Evolutionary conservation across 2,797 vertebrate species (phyloP).

Genomic region (Neosilurus mollespiculum): DNA sequence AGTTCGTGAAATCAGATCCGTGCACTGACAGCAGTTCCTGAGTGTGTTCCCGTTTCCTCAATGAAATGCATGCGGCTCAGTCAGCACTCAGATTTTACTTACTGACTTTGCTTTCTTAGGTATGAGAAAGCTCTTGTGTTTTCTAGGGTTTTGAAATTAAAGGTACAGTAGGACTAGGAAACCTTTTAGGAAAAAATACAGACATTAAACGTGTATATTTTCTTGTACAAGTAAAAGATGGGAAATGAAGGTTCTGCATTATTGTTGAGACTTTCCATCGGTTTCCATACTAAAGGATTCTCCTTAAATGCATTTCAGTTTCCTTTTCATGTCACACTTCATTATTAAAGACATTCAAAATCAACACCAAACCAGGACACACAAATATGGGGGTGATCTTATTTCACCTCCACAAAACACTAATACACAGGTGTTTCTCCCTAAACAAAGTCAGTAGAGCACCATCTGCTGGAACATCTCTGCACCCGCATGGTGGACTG

Average conservation of each 20-base stretch:
- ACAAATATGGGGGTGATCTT: neutral
- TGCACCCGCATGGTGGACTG: neutral
- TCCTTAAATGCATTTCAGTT: neutral
- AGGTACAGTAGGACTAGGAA: neutral
- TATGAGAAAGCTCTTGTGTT: neutral
- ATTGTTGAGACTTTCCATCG: neutral
- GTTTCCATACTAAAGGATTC: neutral
- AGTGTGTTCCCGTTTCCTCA: neutral
- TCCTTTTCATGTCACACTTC: neutral
- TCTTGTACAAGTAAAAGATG: neutral
- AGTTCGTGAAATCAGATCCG: neutral
- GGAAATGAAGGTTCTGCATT: neutral
- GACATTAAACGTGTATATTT: neutral
- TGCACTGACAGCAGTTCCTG: neutral
- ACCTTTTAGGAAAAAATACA: neutral
- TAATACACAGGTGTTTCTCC: neutral
- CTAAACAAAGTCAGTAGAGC: slow-evolving; percentile 3
- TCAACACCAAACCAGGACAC: neutral
- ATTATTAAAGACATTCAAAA: neutral
- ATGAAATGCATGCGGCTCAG: neutral
- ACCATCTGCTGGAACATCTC: slow-evolving; percentile 43
- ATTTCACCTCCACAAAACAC: neutral
- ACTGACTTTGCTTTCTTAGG: neutral
- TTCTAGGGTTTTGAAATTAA: neutral
- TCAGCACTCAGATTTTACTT: neutral